Conservation (phyloP, 2,888 invertebrate genomes). For the Clostera curtula region DNA sequence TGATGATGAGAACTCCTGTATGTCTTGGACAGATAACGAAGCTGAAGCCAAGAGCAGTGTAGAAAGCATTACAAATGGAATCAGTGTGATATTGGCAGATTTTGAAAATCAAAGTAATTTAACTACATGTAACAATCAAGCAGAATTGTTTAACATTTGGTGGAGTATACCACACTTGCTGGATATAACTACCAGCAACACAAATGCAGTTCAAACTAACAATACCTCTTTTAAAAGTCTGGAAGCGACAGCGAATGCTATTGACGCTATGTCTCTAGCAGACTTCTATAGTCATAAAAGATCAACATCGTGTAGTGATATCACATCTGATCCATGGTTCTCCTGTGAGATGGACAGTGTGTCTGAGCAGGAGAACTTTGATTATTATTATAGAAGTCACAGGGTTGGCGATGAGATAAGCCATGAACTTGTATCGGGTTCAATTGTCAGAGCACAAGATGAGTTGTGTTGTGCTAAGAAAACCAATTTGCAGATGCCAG, state of each 20-base stretch:
- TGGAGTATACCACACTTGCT: constrained; percentile 49
- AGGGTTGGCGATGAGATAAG: constrained; percentile 40
- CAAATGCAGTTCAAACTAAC: too few species aligned
- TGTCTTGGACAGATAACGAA: constrained; percentile 52
- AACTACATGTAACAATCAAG: constrained; percentile 23
- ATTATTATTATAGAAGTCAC: constrained; percentile 32
- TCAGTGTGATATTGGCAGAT: too few species aligned
- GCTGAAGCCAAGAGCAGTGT: constrained; percentile 26
- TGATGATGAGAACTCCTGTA: constrained; percentile 54
- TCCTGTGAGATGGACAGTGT: constrained; percentile 44
- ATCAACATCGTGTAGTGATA: too few species aligned
- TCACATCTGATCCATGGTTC: constrained; percentile 47
- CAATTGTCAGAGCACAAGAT: constrained; percentile 31
- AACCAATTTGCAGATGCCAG: constrained; percentile 33
- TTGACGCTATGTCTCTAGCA: constrained; percentile 57
- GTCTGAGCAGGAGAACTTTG: constrained; percentile 45
- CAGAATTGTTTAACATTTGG: constrained; percentile 46
- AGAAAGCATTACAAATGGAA: constrained; percentile 7
- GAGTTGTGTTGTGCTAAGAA: constrained; percentile 24
- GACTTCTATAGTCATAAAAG: constrained; percentile 33
- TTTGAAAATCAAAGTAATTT: too few species aligned
- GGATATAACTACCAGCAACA: too few species aligned
- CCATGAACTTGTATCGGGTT: constrained; percentile 30
- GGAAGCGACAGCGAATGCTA: constrained; percentile 34
- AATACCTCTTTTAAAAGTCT: constrained; percentile 22